Percentiles rank a stretch among this genome's conserved stretches.
Conservation (phyloP, 37 sponge, comb jelly and placozoan species). For the Axinella damicornis region DNA sequence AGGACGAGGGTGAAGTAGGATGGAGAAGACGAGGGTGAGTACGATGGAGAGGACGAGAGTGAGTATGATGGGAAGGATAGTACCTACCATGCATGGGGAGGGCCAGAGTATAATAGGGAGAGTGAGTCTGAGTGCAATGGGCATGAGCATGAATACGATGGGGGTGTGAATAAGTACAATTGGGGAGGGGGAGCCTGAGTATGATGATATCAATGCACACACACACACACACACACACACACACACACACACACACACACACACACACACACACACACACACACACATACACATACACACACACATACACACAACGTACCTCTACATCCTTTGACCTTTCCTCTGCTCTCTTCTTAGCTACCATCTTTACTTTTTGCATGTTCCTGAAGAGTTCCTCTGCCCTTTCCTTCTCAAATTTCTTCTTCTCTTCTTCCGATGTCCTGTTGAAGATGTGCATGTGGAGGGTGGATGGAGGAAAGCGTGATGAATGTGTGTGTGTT, state of each 20-base stretch:
- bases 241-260: not conserved
- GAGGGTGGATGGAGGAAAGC: not conserved
- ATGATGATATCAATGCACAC: not conserved
- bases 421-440: constrained; percentile 22
- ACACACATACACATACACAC: not conserved
- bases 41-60: too few species aligned
- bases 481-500: too few species aligned
- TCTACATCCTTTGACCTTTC: constrained; percentile 41
- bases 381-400: constrained; percentile 59
- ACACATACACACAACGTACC: constrained; percentile 22
- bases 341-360: constrained; percentile 42
- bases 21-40: too few species aligned
- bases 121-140: too few species aligned
- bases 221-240: not conserved
- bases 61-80: too few species aligned
- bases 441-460: constrained; percentile 23
- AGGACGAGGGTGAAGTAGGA: too few species aligned
- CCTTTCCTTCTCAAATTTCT: constrained; percentile 28
- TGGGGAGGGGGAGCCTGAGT: too few species aligned
- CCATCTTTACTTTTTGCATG: constrained; percentile 3
- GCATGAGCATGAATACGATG: too few species aligned
- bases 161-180: too few species aligned
- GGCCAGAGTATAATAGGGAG: too few species aligned
- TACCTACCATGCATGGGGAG: too few species aligned
- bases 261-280: constrained; percentile 1